Base-by-base conservation (phyloP, 2,113 vertebrate species). In the Lophura nycthemera region DNA sequence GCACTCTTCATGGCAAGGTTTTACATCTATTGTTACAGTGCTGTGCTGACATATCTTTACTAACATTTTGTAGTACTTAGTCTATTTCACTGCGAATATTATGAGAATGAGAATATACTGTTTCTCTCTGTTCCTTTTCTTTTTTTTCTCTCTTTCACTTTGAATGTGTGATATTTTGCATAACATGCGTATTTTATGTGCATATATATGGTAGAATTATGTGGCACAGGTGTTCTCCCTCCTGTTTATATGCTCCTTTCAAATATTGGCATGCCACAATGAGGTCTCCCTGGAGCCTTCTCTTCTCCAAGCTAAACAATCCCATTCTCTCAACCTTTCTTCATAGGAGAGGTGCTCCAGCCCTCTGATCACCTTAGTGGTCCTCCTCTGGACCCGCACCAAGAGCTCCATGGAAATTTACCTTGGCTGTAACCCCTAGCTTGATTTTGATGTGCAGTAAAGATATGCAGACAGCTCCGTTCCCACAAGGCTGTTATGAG, bases 1-100 rank as follows among this genome's bases (percentile, higher is more conserved):
- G 2, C 7, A 1, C 50, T 36, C 74, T 6, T 60, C 8, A 4
- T 0, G 27, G 42, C 34, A 1, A 14, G 78, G 24, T 8, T 29
- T 3, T 27, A 8, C 40, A 42, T 40, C 82, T 45, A 1, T 7
- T 9, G 64, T 25, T 70, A 60, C n/a, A 30, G 0, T 2, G 38
- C 69, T 63, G n/a, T 5, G 11, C 1, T 67, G 47, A 5, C 10
- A 2, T 40, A 16, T 54, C 36, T 50, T 38, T 54, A 42, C 38
- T 67, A 15, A 3, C 45, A 9, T 32, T 72, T 66, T 6, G 4
- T 34, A 27, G 0, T 11, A 20, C 70, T 87, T 30, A 57, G 16
- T 64, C 21, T n/a, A 30, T 29, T 15, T 54, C 54, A 56, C 54
- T 30, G 54, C 14, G 52, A 54, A 5, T 15, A 10, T 43, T 75